These are phyloP conservation scores for Mus minutoides DNA, from an alignment of 2,797 vertebrate genomes.

Conservation along the genomic window DNA sequence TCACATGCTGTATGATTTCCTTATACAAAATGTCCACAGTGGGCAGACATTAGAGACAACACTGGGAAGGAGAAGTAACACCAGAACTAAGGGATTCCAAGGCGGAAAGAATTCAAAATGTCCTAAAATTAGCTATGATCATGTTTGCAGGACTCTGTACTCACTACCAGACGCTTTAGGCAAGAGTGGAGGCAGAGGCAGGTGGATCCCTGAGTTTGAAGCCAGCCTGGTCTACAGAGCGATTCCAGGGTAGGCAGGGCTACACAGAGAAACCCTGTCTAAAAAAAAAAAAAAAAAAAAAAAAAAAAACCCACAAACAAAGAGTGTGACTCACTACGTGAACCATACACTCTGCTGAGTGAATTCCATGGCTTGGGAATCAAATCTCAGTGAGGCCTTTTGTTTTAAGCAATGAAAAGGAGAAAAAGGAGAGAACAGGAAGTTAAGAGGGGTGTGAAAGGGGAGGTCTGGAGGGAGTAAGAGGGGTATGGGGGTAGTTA, in stretches of 20 bases:
- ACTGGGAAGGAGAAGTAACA: background rate
- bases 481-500: background rate
- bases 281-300: too few species aligned
- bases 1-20: accelerated
- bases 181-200: background rate
- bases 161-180: background rate
- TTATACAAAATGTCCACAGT: background rate
- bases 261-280: background rate
- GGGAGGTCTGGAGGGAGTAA: too few species aligned
- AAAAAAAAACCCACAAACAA: background rate
- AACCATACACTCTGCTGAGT: background rate
- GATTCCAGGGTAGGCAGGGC: background rate
- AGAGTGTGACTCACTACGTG: too few species aligned
- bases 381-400: background rate
- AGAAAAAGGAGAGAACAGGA: background rate
- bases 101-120: background rate
- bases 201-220: background rate
- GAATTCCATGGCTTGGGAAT: background rate
- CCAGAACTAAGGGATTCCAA: background rate
- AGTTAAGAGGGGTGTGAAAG: too few species aligned
- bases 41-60: background rate
- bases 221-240: background rate
- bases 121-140: background rate
- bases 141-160: background rate
- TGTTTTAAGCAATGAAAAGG: background rate